Percentiles rank a stretch among this genome's conserved stretches.
These are phyloP conservation scores for Bradypodion ventrale DNA, from an alignment of 2,797 vertebrate species.

Conservation along the genomic window DNA sequence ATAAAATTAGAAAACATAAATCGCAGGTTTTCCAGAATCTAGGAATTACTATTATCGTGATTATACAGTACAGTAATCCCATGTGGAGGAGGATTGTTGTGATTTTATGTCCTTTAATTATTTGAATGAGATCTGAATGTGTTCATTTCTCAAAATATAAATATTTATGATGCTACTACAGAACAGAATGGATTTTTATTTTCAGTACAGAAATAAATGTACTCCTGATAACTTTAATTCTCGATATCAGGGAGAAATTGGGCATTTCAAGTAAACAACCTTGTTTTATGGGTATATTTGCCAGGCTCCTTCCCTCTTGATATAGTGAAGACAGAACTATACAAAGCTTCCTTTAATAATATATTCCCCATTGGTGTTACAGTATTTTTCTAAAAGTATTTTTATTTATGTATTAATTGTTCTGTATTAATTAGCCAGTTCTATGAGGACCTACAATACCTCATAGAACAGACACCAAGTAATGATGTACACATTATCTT, in stretches of 20 bases:
- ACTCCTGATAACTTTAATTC: not conserved
- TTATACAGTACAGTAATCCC: too few species aligned
- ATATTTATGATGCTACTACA: not conserved
- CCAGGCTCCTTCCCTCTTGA: too few species aligned
- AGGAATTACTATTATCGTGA: not conserved
- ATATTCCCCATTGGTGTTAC: too few species aligned
- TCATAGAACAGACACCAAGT: too few species aligned
- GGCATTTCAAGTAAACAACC: not conserved
- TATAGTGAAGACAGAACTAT: too few species aligned
- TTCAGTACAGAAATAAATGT: not conserved
- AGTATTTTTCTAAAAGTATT: too few species aligned
- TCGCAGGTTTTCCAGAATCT: not conserved
- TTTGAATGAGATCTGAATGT: not conserved
- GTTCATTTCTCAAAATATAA: not conserved
- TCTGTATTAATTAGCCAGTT: too few species aligned
- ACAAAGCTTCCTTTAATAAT: too few species aligned
- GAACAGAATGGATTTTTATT: not conserved
- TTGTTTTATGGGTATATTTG: too few species aligned
- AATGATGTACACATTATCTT: too few species aligned
- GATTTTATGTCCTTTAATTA: not conserved
- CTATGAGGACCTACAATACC: too few species aligned
- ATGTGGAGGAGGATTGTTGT: not conserved
- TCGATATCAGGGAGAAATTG: not conserved
- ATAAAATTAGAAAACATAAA: not conserved
- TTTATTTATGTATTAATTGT: too few species aligned